phyloP scores from a whole-genome alignment of 2,113 vertebrate genomes.

The Progne subis region DNA sequence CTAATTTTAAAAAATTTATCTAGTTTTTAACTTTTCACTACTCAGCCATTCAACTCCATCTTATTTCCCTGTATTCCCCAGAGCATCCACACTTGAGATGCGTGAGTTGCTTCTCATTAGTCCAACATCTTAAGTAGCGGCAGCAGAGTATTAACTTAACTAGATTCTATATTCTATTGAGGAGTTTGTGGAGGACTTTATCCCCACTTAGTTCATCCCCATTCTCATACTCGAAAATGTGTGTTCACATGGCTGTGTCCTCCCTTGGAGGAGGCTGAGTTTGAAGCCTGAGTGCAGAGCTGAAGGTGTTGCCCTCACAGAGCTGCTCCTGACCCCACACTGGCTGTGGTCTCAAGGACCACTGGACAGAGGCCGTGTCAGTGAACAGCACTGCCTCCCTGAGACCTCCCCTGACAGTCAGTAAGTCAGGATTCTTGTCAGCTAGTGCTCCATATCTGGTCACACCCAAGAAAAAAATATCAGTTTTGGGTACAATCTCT shows the following conservation, averaged over 20 bases:
- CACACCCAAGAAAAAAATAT: not conserved
- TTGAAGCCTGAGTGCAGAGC: not conserved
- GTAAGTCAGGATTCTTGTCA: not conserved
- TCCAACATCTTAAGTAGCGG: not conserved
- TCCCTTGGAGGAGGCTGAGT: not conserved
- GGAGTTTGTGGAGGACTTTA: not conserved
- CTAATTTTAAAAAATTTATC: not conserved
- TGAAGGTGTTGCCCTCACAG: rapidly evolving
- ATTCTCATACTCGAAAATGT: rapidly evolving
- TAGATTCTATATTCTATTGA: not conserved
- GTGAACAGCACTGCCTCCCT: rapidly evolving
- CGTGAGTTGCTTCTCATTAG: not conserved
- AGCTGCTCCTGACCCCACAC: not conserved
- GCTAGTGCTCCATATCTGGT: not conserved
- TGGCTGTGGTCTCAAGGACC: not conserved
- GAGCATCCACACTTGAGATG: not conserved
- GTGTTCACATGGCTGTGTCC: not conserved
- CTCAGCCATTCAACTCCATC: not conserved
- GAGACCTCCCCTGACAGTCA: not conserved
- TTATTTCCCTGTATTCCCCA: not conserved
- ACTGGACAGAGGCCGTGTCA: too few relatives aligned
- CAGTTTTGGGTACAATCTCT: not conserved
- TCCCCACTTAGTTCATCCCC: rapidly evolving
- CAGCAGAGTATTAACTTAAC: not conserved
- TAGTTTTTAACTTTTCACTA: not conserved